Conservation (phyloP, 2,888 invertebrate genomes). For the Caenorhabditis zanzibari region DNA sequence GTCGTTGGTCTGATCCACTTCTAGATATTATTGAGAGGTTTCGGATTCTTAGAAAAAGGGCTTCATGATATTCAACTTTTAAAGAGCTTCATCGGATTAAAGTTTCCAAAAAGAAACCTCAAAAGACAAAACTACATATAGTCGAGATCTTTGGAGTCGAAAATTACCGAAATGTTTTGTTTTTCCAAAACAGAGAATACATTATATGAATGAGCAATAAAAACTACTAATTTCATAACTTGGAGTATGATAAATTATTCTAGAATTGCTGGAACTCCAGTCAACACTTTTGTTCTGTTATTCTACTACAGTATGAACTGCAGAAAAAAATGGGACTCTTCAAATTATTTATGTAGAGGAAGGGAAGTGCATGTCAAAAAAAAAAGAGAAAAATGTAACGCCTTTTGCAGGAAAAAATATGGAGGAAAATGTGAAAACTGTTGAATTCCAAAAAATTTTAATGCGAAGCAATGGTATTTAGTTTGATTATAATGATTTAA, state of each 20-base stretch:
- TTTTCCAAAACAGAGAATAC: too few species aligned
- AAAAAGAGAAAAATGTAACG: slow-evolving; percentile 8
- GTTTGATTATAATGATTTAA: too few species aligned
- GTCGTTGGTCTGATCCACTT: slow-evolving; percentile 27
- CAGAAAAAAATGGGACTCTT: background rate
- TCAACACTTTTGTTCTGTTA: background rate
- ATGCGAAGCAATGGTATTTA: too few species aligned
- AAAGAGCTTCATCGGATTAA: background rate
- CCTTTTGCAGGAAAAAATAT: slow-evolving; percentile 12
- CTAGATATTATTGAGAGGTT: slow-evolving; percentile 19
- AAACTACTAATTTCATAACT: too few species aligned
- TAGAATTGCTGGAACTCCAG: background rate
- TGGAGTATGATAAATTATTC: slow-evolving; percentile 10
- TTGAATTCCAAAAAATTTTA: background rate
- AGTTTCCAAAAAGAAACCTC: background rate
- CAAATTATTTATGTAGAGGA: slow-evolving; percentile 13
- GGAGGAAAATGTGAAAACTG: background rate
- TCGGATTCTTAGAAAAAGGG: slow-evolving; percentile 3
- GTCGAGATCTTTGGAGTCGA: too few species aligned
- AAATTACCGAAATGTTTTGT: background rate
- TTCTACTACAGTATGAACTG: background rate
- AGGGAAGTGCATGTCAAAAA: slow-evolving; percentile 12
- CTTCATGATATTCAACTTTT: slow-evolving; percentile 15
- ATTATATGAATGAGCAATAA: too few species aligned
- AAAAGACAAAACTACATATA: background rate